A percentile compares a stretch with the other conserved stretches of the same genome.
These are phyloP conservation scores for Rhinella marina DNA, from an alignment of 2,797 vertebrate genomes.

Conservation along the genomic window DNA sequence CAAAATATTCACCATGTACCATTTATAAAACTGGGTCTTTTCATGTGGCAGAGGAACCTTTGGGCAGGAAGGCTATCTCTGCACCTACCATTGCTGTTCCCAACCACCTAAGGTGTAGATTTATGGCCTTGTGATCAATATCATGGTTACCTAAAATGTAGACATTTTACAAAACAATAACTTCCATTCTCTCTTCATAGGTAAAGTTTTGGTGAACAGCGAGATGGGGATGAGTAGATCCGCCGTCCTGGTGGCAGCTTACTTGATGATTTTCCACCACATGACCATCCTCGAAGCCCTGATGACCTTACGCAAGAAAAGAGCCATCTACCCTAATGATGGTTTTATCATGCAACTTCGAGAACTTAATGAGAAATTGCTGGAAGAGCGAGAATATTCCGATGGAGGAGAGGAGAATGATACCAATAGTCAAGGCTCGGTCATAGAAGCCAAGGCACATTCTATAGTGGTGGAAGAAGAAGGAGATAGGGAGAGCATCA, in stretches of 20 bases:
- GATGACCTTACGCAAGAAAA: constrained; percentile 85
- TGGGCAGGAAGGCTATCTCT: not conserved
- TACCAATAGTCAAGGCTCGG: constrained; percentile 82
- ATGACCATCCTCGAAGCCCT: constrained; percentile 91
- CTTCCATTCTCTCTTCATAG: constrained; percentile 69
- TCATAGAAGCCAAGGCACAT: constrained; percentile 70
- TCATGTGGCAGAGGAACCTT: not conserved
- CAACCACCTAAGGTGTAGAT: not conserved
- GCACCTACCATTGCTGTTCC: not conserved
- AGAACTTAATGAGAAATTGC: constrained; percentile 87
- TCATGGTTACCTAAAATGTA: not conserved
- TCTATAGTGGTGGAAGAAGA: constrained; percentile 72
- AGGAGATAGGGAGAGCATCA: constrained; percentile 69
- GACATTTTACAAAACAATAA: not conserved
- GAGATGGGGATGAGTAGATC: constrained; percentile 96
- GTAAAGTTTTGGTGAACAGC: constrained; percentile 93
- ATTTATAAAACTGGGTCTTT: not conserved
- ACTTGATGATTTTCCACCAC: constrained; percentile 97
- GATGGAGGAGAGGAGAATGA: constrained; percentile 73
- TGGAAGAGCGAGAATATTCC: constrained; percentile 86
- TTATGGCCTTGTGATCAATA: not conserved
- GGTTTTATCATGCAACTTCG: constrained; percentile 95
- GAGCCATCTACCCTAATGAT: constrained; percentile 90
- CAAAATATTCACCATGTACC: too few relatives aligned
- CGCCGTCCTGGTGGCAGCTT: constrained; percentile 88